Percentiles rank a stretch among this genome's conserved stretches.
phyloP scores from a whole-genome alignment of 2,113 vertebrate species.

The Taurulus bubalis region DNA sequence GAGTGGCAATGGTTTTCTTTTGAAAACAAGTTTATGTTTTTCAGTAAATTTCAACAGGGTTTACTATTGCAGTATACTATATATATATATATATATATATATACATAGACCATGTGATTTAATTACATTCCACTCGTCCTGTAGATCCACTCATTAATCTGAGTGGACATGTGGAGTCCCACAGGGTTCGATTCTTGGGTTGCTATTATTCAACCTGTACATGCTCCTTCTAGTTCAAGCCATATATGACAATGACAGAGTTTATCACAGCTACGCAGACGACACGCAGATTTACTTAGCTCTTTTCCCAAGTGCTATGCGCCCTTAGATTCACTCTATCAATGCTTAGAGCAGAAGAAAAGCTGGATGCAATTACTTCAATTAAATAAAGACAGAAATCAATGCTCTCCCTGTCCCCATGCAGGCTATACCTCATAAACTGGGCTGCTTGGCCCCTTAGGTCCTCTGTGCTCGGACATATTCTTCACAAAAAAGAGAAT shows the following conservation, averaged over 20 bases:
- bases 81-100: too few species aligned
- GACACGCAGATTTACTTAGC: background rate
- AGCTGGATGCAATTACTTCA: background rate
- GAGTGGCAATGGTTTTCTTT: background rate
- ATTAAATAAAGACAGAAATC: background rate
- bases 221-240: background rate
- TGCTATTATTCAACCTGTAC: background rate
- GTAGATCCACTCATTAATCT: background rate
- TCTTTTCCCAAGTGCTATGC: background rate
- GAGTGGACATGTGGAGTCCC: background rate
- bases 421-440: constrained; percentile 1
- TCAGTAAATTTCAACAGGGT: background rate
- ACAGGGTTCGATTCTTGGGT: background rate
- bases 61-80: background rate
- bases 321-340: background rate
- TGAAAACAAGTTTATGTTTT: background rate
- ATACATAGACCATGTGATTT: background rate
- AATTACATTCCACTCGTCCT: background rate
- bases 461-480: background rate
- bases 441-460: constrained; percentile 2
- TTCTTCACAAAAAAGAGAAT: background rate
- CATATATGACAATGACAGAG: background rate
- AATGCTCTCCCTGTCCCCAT: background rate
- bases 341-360: background rate
- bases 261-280: background rate